Conservation (phyloP, 2,888 invertebrate species). For the Siphonodentalium dalli region DNA sequence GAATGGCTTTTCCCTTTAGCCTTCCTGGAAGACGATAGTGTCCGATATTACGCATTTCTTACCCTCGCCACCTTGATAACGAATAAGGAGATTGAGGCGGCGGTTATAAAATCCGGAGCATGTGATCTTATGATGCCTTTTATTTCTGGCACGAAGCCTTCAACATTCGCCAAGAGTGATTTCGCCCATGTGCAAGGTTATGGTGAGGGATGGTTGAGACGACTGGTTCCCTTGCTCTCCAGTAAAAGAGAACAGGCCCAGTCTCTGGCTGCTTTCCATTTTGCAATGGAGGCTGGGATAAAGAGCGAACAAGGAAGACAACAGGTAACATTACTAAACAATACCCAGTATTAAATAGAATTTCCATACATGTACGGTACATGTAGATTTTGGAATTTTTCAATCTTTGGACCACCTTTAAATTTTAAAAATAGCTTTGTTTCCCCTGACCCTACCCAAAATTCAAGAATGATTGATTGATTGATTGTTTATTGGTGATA, state of each 20-base stretch:
- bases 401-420: too few relatives aligned
- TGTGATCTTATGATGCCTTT: conserved; percentile 96
- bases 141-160: conserved; percentile 91
- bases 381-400: too few relatives aligned
- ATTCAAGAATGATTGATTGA: too few relatives aligned
- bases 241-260: conserved; percentile 96
- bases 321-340: too few relatives aligned
- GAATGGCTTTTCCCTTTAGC: conserved; percentile 97
- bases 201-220: conserved; percentile 91
- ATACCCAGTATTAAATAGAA: too few relatives aligned
- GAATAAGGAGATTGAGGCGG: conserved; percentile 97
- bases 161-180: conserved; percentile 81
- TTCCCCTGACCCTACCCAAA: too few relatives aligned
- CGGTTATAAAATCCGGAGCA: conserved; percentile 93
- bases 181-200: conserved; percentile 93
- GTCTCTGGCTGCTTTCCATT: conserved; percentile 95
- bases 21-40: conserved; percentile 89
- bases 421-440: too few relatives aligned
- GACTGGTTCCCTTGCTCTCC: conserved; percentile 90
- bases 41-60: conserved; percentile 90
- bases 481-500: too few relatives aligned
- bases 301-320: conserved; percentile 74
- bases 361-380: too few relatives aligned
- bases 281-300: conserved; percentile 98
- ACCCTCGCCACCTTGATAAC: conserved; percentile 96